Evolutionary conservation across 2,797 vertebrate genomes (phyloP).

Genomic region (Gila robusta): DNA sequence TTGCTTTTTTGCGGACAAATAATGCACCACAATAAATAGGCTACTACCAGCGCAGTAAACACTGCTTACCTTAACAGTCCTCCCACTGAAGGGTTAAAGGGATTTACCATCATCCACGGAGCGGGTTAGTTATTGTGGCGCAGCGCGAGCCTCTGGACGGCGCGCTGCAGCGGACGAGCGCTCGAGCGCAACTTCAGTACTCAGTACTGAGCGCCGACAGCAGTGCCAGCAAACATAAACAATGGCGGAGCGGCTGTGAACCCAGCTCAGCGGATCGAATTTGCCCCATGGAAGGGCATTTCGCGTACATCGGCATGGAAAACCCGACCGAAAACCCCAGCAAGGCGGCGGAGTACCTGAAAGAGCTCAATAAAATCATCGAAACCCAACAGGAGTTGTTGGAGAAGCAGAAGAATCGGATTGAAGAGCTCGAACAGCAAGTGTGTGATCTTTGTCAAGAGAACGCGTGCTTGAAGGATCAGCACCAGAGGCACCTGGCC

Average conservation of each 20-base stretch:
- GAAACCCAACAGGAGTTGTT: constrained; percentile 94
- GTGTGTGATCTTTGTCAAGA: constrained; percentile 89
- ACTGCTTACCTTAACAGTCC: constrained; percentile 23
- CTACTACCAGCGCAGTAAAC: background rate
- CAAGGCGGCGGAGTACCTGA: constrained; percentile 90
- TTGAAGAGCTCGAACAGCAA: constrained; percentile 93
- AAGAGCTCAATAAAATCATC: constrained; percentile 94
- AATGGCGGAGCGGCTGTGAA: constrained; percentile 73
- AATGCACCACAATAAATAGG: background rate
- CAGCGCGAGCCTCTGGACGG: constrained; percentile 71
- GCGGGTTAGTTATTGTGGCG: constrained; percentile 70
- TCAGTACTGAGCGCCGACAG: constrained; percentile 43
- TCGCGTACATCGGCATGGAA: constrained; percentile 82
- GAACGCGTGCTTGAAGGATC: constrained; percentile 88
- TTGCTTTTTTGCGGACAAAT: background rate
- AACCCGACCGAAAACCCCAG: constrained; percentile 88
- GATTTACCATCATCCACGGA: constrained; percentile 59
- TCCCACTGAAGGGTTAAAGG: constrained; percentile 73
- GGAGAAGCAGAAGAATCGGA: constrained; percentile 90
- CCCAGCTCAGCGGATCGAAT: constrained; percentile 65
- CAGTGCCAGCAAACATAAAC: constrained; percentile 61
- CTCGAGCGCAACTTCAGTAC: constrained; percentile 66
- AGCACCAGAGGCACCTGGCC: constrained; percentile 91
- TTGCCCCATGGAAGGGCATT: constrained; percentile 74
- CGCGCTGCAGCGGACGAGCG: constrained; percentile 65